These are phyloP conservation scores for Lepidotrigona ventralis DNA, from an alignment of 1,140 invertebrate genomes.

Conservation along the genomic window DNA sequence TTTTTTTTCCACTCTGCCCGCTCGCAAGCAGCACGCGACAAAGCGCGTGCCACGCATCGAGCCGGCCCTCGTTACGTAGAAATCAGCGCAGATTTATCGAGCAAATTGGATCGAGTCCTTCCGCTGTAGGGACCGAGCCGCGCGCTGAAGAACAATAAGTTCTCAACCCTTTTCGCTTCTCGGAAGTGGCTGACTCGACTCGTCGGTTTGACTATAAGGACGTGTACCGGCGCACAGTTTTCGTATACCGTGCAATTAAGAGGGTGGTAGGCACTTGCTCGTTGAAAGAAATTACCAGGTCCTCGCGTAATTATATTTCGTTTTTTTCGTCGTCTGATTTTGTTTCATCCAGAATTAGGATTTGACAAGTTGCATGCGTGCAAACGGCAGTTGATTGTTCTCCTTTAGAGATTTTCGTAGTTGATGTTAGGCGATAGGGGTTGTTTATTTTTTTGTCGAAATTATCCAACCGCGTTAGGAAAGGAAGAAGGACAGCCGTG, in stretches of 20 bases:
- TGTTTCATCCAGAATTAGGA: neutral
- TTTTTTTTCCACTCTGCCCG: neutral
- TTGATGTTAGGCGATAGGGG: too few species aligned
- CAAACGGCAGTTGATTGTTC: neutral
- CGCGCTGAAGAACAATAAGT: constrained; percentile 12
- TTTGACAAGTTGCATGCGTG: neutral
- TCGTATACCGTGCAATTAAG: neutral
- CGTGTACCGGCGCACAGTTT: neutral
- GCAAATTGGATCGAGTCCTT: constrained; percentile 53
- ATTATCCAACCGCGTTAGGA: too few species aligned
- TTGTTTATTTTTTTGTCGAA: too few species aligned
- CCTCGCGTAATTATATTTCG: neutral
- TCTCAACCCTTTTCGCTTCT: constrained; percentile 23
- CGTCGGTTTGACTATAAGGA: neutral
- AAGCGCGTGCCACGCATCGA: constrained; percentile 54
- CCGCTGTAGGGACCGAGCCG: constrained; percentile 27
- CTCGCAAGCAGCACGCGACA: constrained; percentile 55
- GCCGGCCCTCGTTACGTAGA: constrained; percentile 48
- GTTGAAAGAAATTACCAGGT: neutral
- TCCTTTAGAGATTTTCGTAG: neutral
- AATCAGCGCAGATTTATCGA: constrained; percentile 55
- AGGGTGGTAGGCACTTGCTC: too few species aligned
- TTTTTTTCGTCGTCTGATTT: neutral
- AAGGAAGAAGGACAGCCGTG: too few species aligned
- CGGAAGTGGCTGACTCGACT: constrained; percentile 18